A percentile compares a stretch with the other conserved stretches of the same genome.
Conservation (phyloP, 2,113 vertebrate species). For the Corythoichthys intestinalis region DNA sequence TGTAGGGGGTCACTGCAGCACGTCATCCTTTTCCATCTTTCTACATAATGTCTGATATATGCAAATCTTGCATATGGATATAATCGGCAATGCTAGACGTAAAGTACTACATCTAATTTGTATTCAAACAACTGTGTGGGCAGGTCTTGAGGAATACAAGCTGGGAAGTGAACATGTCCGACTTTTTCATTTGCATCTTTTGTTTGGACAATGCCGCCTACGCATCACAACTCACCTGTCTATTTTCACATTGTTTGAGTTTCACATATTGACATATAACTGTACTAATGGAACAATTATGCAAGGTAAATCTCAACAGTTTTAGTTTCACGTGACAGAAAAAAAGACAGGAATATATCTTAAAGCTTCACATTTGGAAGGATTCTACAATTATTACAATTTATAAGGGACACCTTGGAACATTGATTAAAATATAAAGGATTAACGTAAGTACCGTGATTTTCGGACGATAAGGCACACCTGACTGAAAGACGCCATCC, state of each 20-base stretch:
- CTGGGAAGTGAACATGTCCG: conserved; percentile 34
- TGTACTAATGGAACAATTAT: neutral
- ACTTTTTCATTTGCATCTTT: conserved; percentile 40
- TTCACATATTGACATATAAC: neutral
- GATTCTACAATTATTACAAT: neutral
- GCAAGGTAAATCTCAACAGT: neutral
- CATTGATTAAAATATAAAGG: no score
- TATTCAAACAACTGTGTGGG: conserved; percentile 42
- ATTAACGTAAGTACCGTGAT: no score
- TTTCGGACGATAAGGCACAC: no score
- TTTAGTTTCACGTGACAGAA: neutral
- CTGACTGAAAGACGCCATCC: no score
- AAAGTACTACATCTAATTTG: neutral
- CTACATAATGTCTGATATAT: no score
- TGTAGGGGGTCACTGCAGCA: no score
- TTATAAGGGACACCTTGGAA: no score
- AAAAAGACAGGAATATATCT: neutral
- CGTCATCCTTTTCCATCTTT: no score
- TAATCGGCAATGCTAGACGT: conserved; percentile 10
- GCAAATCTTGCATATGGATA: neutral
- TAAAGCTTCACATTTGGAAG: neutral
- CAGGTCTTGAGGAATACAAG: conserved; percentile 14
- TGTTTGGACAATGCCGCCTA: conserved; percentile 49
- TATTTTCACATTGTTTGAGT: neutral
- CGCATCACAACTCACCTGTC: conserved; percentile 4